Evolutionary conservation across 2,888 invertebrate species (phyloP).

Genomic region (Tuberolachnus salignus): DNA sequence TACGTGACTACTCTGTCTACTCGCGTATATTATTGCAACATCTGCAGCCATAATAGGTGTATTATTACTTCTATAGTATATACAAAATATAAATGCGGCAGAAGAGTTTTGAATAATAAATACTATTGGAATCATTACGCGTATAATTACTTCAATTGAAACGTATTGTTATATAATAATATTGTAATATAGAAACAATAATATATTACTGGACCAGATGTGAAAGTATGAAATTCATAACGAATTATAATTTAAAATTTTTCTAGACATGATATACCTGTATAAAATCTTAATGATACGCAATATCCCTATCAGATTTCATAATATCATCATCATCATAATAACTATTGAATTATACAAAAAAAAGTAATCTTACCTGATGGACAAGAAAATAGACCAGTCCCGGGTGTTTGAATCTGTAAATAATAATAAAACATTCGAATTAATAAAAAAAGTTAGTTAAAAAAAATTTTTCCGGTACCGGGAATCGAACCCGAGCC

Average conservation of each 20-base stretch:
- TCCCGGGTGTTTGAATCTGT: slow-evolving; percentile 49
- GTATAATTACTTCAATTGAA: slow-evolving; percentile 20
- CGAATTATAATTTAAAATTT: neutral
- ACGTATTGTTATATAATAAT: slow-evolving; percentile 11
- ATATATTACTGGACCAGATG: neutral
- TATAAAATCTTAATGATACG: neutral
- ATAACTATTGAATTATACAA: neutral
- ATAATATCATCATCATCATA: neutral
- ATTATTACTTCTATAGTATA: no score
- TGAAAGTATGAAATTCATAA: slow-evolving; percentile 22
- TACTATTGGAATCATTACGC: slow-evolving; percentile 9
- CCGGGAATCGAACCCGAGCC: slow-evolving; percentile 78
- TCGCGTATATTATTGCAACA: neutral
- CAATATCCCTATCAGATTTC: neutral
- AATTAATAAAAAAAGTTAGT: neutral
- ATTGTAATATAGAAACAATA: neutral
- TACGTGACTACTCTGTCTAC: neutral
- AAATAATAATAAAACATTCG: slow-evolving; percentile 11
- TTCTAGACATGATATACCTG: slow-evolving; percentile 7
- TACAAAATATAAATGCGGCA: slow-evolving; percentile 1
- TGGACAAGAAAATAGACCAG: slow-evolving; percentile 52
- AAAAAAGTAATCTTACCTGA: slow-evolving; percentile 10
- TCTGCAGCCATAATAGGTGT: neutral
- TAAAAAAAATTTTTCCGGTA: slow-evolving; percentile 54
- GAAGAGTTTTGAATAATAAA: neutral